Evolutionary conservation across 2,888 invertebrate genomes (phyloP).

Genomic region (Osmoderma eremita): DNA sequence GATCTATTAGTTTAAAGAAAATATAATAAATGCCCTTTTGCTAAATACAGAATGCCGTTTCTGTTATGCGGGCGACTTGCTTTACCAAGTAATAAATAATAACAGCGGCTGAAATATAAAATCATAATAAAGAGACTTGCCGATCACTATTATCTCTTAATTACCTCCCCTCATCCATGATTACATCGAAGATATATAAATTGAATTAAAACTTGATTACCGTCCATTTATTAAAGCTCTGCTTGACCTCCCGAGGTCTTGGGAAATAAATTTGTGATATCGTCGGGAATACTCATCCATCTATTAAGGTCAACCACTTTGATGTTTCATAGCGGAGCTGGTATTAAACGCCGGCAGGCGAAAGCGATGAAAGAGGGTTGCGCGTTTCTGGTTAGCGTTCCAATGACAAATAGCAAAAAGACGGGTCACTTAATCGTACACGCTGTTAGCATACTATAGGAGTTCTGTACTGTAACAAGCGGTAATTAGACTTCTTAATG

Average conservation of each 20-base stretch:
- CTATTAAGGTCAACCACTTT: conserved; percentile 46
- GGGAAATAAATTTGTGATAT: conserved; percentile 46
- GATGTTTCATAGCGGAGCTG: conserved; percentile 29
- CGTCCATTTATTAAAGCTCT: conserved; percentile 48
- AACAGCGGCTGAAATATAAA: too few species aligned
- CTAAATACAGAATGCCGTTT: too few species aligned
- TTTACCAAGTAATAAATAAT: too few species aligned
- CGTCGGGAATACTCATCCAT: conserved; percentile 47
- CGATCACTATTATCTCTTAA: too few species aligned
- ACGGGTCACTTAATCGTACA: not conserved
- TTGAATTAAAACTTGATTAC: conserved; percentile 49
- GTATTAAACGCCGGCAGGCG: conserved; percentile 18
- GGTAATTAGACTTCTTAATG: conserved; percentile 20
- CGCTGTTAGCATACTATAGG: conserved; percentile 8
- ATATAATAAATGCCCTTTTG: too few species aligned
- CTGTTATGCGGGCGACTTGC: too few species aligned
- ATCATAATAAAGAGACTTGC: too few species aligned
- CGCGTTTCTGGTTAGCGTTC: not conserved
- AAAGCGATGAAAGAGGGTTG: not conserved
- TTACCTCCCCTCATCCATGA: too few species aligned
- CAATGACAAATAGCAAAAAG: conserved; percentile 16
- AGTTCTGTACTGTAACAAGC: conserved; percentile 3
- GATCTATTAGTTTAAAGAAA: too few species aligned
- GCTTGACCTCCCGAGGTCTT: conserved; percentile 48
- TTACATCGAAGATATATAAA: too few species aligned